Evolutionary conservation across 2,113 vertebrate genomes (phyloP).

Genomic region (Gymnarchus niloticus): DNA sequence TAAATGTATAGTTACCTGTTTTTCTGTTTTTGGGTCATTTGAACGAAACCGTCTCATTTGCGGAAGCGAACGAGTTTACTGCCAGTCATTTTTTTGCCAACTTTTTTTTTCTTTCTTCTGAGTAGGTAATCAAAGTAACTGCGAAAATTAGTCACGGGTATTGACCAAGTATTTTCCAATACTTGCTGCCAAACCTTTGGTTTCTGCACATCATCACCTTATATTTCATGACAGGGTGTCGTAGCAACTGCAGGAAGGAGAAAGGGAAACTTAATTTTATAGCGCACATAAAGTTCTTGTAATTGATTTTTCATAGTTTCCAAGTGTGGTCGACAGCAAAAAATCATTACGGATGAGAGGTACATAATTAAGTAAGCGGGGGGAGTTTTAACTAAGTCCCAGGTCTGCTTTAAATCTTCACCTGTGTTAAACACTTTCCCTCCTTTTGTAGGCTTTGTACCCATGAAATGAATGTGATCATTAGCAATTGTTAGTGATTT

Average conservation of each 20-base stretch:
- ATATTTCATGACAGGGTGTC: slow-evolving; percentile 46
- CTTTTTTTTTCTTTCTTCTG: slow-evolving; percentile 26
- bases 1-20: slow-evolving; percentile 40
- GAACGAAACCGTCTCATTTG: slow-evolving; percentile 35
- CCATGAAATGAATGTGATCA: neutral
- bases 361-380: neutral
- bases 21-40: slow-evolving; percentile 46
- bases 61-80: slow-evolving; percentile 42
- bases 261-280: slow-evolving; percentile 35
- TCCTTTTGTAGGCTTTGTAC: neutral
- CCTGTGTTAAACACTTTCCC: neutral
- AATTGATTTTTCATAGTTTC: slow-evolving; percentile 42
- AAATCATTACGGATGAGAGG: slow-evolving; percentile 1
- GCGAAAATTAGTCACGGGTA: slow-evolving; percentile 49
- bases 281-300: slow-evolving; percentile 35
- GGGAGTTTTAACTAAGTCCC: neutral
- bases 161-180: slow-evolving; percentile 47
- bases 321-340: neutral
- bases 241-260: slow-evolving; percentile 30
- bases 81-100: slow-evolving; percentile 40
- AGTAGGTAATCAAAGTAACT: slow-evolving; percentile 53
- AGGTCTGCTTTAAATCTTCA: neutral
- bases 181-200: slow-evolving; percentile 42
- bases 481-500: neutral
- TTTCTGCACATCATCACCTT: slow-evolving; percentile 37